phyloP scores from a whole-genome alignment of 2,113 vertebrate species.

The Microtus ochrogaster region DNA sequence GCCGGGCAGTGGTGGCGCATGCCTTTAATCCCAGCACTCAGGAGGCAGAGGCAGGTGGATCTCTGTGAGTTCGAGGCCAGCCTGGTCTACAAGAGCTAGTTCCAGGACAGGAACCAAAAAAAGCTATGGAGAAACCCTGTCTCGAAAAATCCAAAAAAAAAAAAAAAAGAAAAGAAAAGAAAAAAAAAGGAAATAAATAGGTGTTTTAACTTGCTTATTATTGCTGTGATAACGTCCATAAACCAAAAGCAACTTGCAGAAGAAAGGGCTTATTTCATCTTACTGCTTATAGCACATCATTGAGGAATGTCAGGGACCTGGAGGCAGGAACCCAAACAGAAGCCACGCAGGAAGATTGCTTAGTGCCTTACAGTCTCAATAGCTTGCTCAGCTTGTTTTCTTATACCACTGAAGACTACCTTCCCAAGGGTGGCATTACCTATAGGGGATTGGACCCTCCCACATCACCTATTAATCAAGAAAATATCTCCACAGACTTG shows the following conservation, averaged over 20 bases:
- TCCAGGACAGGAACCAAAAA: too few relatives aligned
- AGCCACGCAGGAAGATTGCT: background rate
- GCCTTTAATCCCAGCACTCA: too few relatives aligned
- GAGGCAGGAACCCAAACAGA: background rate
- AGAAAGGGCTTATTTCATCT: background rate
- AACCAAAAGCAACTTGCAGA: background rate
- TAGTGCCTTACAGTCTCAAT: background rate
- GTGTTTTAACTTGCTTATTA: background rate
- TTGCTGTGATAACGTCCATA: background rate
- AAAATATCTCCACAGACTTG: background rate
- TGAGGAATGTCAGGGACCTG: background rate
- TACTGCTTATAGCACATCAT: background rate
- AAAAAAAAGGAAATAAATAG: too few relatives aligned
- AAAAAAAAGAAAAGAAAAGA: too few relatives aligned
- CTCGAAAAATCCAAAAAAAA: too few relatives aligned
- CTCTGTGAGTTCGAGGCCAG: too few relatives aligned
- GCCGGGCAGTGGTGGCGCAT: too few relatives aligned
- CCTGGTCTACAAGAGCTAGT: too few relatives aligned
- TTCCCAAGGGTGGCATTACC: background rate
- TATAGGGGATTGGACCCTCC: background rate
- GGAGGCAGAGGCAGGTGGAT: too few relatives aligned
- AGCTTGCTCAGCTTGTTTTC: background rate
- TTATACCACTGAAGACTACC: background rate
- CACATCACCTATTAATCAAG: background rate
- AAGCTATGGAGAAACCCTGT: too few relatives aligned